Conservation (phyloP, 2,797 vertebrate genomes). For the Coracias cyanogaster region DNA sequence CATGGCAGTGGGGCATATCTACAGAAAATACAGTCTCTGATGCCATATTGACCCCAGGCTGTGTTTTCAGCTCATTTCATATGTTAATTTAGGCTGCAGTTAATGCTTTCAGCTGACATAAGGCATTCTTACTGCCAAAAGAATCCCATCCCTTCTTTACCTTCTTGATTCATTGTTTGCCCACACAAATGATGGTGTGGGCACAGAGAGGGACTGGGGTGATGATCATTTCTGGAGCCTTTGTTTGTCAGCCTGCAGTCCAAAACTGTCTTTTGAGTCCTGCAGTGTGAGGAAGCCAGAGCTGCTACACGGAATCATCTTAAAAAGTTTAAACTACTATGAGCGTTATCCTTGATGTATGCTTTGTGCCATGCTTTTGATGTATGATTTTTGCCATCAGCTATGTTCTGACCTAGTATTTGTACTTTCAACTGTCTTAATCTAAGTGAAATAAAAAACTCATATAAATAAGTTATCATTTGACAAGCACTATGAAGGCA, state of each 20-base stretch:
- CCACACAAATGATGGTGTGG: neutral
- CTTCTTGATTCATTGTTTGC: neutral
- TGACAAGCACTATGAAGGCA: neutral
- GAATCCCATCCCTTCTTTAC: neutral
- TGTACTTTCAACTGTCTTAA: conserved; percentile 29
- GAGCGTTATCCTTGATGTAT: neutral
- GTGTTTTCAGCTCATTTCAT: neutral
- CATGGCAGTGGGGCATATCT: neutral
- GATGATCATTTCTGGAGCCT: neutral
- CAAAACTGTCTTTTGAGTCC: neutral
- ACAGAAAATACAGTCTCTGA: neutral
- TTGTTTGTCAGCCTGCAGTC: neutral
- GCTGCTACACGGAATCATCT: neutral
- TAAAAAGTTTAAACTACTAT: neutral
- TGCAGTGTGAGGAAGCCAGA: neutral
- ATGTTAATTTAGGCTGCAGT: neutral
- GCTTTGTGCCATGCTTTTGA: neutral
- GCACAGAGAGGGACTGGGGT: neutral
- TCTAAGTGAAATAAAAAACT: conserved; percentile 40
- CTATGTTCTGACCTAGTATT: conserved; percentile 53
- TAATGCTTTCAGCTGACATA: neutral
- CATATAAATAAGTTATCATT: conserved; percentile 40
- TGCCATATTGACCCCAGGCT: neutral
- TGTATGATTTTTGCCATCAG: conserved; percentile 21
- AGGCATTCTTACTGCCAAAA: neutral